A percentile compares a stretch with the other conserved stretches of the same genome.
Conservation (phyloP, 1,140 invertebrate species). For the Heterodera carotae region DNA sequence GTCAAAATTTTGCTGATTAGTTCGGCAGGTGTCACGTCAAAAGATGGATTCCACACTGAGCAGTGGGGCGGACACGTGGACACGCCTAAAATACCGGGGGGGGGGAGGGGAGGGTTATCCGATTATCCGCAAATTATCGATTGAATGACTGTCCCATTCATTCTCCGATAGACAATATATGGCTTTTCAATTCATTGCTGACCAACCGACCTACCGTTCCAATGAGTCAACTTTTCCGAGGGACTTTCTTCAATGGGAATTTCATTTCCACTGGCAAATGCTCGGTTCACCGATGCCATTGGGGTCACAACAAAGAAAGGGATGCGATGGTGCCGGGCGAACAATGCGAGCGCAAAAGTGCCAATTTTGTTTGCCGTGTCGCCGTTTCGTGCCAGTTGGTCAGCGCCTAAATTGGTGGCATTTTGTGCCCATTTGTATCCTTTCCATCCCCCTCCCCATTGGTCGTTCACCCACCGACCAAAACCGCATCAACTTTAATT, state of each 20-base stretch:
- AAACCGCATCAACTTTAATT: constrained; percentile 70
- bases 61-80: constrained; percentile 73
- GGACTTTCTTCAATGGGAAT: constrained; percentile 93
- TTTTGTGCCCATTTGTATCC: neutral
- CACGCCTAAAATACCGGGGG: constrained; percentile 39
- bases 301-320: constrained; percentile 95
- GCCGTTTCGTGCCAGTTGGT: constrained; percentile 88
- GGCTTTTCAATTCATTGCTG: too few species aligned
- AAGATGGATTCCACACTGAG: constrained; percentile 95
- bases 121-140: too few species aligned
- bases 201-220: constrained; percentile 72
- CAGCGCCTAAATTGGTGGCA: constrained; percentile 75
- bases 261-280: constrained; percentile 76
- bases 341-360: constrained; percentile 91
- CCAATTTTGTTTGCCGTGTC: constrained; percentile 99
- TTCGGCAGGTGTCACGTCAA: constrained; percentile 92
- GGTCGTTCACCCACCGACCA: constrained; percentile 67
- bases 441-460: neutral
- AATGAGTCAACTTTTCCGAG: constrained; percentile 82
- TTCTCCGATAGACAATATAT: too few species aligned
- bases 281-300: constrained; percentile 84
- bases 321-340: constrained; percentile 84
- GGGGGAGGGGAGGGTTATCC: neutral
- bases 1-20: constrained; percentile 90
- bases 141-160: too few species aligned